Conservation (phyloP, 2,888 invertebrate species). For the Catocala fraxini region DNA sequence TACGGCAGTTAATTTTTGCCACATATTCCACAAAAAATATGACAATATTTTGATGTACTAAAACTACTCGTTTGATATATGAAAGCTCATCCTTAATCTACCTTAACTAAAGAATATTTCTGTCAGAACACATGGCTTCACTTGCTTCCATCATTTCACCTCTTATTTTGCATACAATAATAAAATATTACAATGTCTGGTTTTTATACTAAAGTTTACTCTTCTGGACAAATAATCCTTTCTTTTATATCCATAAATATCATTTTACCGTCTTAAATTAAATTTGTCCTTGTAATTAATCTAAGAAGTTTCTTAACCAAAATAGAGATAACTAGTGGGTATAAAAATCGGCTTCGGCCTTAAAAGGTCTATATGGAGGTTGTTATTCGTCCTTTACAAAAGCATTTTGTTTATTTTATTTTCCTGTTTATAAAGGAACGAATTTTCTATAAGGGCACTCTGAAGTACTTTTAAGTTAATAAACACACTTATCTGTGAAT, state of each 20-base stretch:
- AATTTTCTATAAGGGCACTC: constrained; percentile 28
- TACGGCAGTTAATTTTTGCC: too few relatives aligned
- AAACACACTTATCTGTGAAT: constrained; percentile 26
- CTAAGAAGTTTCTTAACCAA: constrained; percentile 14
- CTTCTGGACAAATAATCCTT: neutral
- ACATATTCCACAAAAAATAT: too few relatives aligned
- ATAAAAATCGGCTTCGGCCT: constrained; percentile 30
- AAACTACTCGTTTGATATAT: too few relatives aligned
- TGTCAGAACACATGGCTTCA: too few relatives aligned
- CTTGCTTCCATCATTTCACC: too few relatives aligned
- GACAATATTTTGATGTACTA: too few relatives aligned
- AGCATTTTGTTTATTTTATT: constrained; percentile 39
- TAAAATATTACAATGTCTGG: too few relatives aligned
- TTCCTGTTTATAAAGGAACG: constrained; percentile 34
- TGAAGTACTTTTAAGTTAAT: constrained; percentile 33
- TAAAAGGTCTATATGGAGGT: constrained; percentile 34
- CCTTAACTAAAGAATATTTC: too few relatives aligned
- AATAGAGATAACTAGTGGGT: constrained; percentile 16
- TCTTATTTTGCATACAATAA: too few relatives aligned
- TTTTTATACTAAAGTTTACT: too few relatives aligned
- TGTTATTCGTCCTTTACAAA: constrained; percentile 34
- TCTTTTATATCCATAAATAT: constrained; percentile 22
- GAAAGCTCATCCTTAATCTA: too few relatives aligned
- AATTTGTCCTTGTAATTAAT: constrained; percentile 20
- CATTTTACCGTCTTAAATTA: too few relatives aligned